phyloP scores from a whole-genome alignment of 1,140 invertebrate genomes.

The Caenorhabditis remanei region DNA sequence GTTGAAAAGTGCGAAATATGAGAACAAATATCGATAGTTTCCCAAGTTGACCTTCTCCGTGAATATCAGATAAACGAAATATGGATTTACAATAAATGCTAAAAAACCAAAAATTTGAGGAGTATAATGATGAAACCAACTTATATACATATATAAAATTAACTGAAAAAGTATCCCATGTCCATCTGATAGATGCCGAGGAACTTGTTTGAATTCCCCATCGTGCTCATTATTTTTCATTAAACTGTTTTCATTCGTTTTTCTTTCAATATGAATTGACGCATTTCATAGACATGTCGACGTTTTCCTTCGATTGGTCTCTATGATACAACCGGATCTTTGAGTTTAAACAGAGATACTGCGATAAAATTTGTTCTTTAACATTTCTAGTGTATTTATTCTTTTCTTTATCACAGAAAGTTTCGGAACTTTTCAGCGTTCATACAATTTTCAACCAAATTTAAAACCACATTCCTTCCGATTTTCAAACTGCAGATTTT shows the following conservation, averaged over 20 bases:
- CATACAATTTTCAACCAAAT: no score
- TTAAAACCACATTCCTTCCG: no score
- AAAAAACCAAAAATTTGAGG: not conserved
- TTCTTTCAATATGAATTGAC: not conserved
- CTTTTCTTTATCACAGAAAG: not conserved
- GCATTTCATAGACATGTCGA: no score
- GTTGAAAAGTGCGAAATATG: conserved; percentile 14
- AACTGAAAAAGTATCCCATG: not conserved
- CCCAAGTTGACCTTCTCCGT: not conserved
- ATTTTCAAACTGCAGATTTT: no score
- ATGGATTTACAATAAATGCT: conserved; percentile 6
- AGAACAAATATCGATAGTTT: conserved; percentile 21
- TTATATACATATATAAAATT: not conserved
- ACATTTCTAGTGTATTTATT: not conserved
- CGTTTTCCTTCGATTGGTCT: no score
- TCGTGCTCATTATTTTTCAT: not conserved
- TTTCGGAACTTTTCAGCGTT: no score
- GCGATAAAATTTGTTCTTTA: no score
- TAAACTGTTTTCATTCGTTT: not conserved
- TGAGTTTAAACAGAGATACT: not conserved
- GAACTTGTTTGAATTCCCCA: not conserved
- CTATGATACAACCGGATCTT: no score
- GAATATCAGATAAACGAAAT: not conserved
- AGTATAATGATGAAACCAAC: conserved; percentile 5
- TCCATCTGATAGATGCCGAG: not conserved